A percentile compares a stretch with the other conserved stretches of the same genome.
These are phyloP conservation scores for Cordylochernes scorpioides DNA, from an alignment of 2,888 invertebrate species.

Conservation along the genomic window DNA sequence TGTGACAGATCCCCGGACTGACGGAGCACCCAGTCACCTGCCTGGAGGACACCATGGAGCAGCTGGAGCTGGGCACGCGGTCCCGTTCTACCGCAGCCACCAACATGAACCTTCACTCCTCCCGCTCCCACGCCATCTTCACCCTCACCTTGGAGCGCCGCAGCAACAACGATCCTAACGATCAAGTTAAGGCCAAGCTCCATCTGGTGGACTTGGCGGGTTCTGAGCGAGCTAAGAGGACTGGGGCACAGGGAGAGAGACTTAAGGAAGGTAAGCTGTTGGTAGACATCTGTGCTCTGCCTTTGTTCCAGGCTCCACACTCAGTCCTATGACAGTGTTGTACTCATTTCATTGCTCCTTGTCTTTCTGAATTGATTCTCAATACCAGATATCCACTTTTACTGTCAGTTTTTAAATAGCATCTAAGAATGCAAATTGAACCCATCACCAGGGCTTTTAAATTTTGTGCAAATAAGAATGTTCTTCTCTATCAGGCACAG, in stretches of 20 bases:
- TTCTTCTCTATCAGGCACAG: too few relatives aligned
- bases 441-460: too few relatives aligned
- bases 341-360: too few relatives aligned
- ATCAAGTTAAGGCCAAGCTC: conserved; percentile 49
- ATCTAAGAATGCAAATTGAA: too few relatives aligned
- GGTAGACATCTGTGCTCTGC: too few relatives aligned
- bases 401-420: too few relatives aligned
- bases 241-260: conserved; percentile 58
- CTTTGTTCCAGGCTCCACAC: too few relatives aligned
- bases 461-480: too few relatives aligned
- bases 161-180: conserved; percentile 28
- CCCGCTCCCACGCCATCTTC: conserved; percentile 69
- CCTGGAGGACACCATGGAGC: conserved; percentile 35
- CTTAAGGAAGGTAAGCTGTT: conserved; percentile 48
- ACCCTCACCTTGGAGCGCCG: conserved; percentile 36
- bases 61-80: conserved; percentile 34
- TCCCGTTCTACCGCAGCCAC: conserved; percentile 60
- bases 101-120: conserved; percentile 69
- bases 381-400: too few relatives aligned
- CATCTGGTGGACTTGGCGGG: conserved; percentile 76
- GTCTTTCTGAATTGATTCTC: too few relatives aligned
- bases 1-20: conserved; percentile 18
- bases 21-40: conserved; percentile 19
- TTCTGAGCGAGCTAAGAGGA: conserved; percentile 67
- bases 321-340: too few relatives aligned